Evolutionary conservation across 2,888 invertebrate genomes (phyloP), one percentile per base, ranked within the genome.

Genomic region (Microctonus hyperodae): DNA sequence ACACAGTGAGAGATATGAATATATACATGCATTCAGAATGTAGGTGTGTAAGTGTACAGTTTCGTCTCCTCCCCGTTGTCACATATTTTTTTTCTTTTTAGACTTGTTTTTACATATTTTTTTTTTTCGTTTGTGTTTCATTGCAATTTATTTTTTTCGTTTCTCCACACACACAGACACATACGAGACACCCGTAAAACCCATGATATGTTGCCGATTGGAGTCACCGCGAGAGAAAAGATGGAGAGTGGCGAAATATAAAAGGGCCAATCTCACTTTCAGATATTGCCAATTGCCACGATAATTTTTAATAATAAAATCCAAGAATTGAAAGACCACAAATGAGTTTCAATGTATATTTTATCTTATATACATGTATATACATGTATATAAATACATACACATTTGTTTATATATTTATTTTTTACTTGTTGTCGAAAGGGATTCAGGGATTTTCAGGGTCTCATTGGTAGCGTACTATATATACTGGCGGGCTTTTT

Each of bases 401-500:
- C 10, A 6, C 40, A 13, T n/a, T 13, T 13, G 11, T n/a, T 40
- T 40, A 40, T 40, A 40, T 2, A 13, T 40, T 40, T 40, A 40
- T 40, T 23, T 51, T 13, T 25, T 25, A 3, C 9, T 23, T 10
- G 44, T 23, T 16, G 28, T 44, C 37, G 25, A 44, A 59, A 37
- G 37, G 59, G 61, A 51, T 33, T 48, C 61, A 6, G 48, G 33
- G 44, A 48, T 33, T 61, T 61, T 35, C 28, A 61, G 44, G 59
- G 59, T 44, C 44, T 59, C 44, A 23, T 25, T 59, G 33, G 37
- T 22, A 57, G 22, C 37, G 51, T 33, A 44, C 22, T n/a, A n/a
- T n/a, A 37, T 37, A 13, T 37, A 37, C 37, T 37, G 37, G 51
- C 23, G 55, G 72, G 72, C 72, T 74, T 72, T 74, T 73, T 72